Base-by-base conservation (phyloP, 2,888 invertebrate genomes). In the Metopia argyrocephala region DNA sequence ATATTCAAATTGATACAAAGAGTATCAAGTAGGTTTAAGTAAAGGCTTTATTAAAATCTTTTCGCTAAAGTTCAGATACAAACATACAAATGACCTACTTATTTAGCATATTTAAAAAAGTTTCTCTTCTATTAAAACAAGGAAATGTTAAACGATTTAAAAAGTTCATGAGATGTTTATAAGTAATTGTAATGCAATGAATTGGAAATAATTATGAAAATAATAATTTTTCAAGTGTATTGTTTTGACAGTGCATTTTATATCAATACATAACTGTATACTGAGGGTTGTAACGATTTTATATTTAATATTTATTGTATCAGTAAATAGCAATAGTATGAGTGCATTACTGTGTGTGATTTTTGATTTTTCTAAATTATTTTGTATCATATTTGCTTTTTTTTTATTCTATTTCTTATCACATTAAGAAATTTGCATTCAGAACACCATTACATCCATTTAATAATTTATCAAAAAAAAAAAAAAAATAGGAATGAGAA, bases 381-480 rank as follows among this genome's bases (percentile, higher is more conserved):
- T 46, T 50, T 62, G 28, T 54, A 21, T 52, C 62, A 70, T 46
- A 61, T 66, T 62, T n/a, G n/a, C n/a, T 31, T 38, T 31, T 31
- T 31, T 38, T 38, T 38, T 15, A 38, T 12, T 38, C 7, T 56
- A 62, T 52, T 59, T 52, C 59, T 59, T 59, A 28, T 61, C 56
- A 15, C 15, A 21, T 54, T 38, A n/a, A 59, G 18, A 61, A 71
- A 71, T 23, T 73, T 78, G 71, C 78, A 78, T 66, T 66, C 61
- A 66, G 50, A 81, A 74, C 66, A 75, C 70, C 74, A 81, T 81
- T 56, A 74, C 80, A 74, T 69, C 46, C 80, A 80, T 68, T 66
- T 59, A 54, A 48, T 21, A 54, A 50, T 38, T 15, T 25, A 68
- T 64, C 50, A 52, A 28, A 31, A 38, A 48, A 27, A 69, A 66